Base-by-base conservation (phyloP, 2,888 invertebrate species). In the Pheosia tremula region DNA sequence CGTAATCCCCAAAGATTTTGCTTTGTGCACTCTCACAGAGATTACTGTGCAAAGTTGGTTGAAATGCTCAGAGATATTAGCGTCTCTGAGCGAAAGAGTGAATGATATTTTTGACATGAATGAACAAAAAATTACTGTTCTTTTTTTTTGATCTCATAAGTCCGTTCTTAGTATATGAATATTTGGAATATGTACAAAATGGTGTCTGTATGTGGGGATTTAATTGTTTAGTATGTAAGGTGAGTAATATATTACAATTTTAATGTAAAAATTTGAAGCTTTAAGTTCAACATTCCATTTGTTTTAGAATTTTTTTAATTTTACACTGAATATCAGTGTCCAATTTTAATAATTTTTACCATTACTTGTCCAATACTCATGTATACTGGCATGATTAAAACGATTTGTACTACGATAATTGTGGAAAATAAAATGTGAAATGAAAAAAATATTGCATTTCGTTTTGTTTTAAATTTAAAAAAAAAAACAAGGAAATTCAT, bases 381-480 rank as follows among this genome's bases (percentile, higher is more conserved):
- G 91, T 90, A 66, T 76, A 68, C 74, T 74, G 79, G 83, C 79
- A 85, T 81, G 81, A 79, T 80, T 83, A 74, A 73, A 77, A 66
- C 71, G 60, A 72, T 82, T 78, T 83, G 80, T 77, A 80, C 80
- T 82, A 84, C 83, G 77, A 73, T 80, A 78, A 24, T 71, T 75
- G 80, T 83, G 81, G 78, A 72, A 74, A 83, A 84, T 79, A 82
- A 83, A 82, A 75, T 60, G 52, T 61, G 60, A 57, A 66, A 64
- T 61, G 64, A 60, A 60, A 68, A 66, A 62, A 63, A 61, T 59
- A 43, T 43, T 43, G 5, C 5, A 6, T 43, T 0, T 43, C 3
- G 4, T 3, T 43, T 8, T 43, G 8, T 10, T 9, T 43, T 43
- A 10, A 4, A 0, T 9, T 8, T 43, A 8, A 8, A 7, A 8